Base-by-base conservation (phyloP, 1,140 invertebrate genomes). In the Bombus turneri region DNA sequence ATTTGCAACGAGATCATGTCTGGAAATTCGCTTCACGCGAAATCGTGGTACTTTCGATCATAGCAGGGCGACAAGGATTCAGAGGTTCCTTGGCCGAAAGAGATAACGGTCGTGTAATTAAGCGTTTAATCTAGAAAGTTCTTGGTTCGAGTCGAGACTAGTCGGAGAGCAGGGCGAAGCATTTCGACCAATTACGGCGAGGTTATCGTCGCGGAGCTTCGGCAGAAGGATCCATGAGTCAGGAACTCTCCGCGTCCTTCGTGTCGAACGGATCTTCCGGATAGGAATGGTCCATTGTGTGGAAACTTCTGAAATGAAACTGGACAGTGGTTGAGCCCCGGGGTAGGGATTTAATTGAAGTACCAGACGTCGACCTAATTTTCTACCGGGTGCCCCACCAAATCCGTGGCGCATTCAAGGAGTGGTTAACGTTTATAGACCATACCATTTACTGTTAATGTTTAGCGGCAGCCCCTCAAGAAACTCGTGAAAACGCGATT, bases 91-190 rank as follows among this genome's bases (percentile, higher is more conserved):
- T 81, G 83, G 78, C 59, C 83, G 81, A 87, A 90, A 88, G 88
- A 90, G 88, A 86, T 87, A 90, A 68, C 84, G 31, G 34, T 77
- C 57, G 83, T 81, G 88, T 89, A 91, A 93, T 93, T 93, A 92
- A 93, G 89, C 89, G 90, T 92, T 90, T 92, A 92, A 93, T 92
- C 90, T 87, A 79, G 88, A 91, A 93, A 93, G 91, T 93, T 93
- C 88, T 90, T 78, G 78, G 81, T 74, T 74, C 53, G 80, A 77
- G 73, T 80, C 41, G 75, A 86, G 83, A 85, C 85, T 81, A 76
- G 76, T 84, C 82, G 79, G 15, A 77, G 80, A 68, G 85, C 81
- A 81, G 43, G 57, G 28, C 59, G 68, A 62, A 53, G 59, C 87
- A 86, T 91, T 88, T 83, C 82, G 81, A 92, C 88, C 93, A 93